These are phyloP conservation scores for Spermophilus dauricus DNA, from an alignment of 2,113 vertebrate genomes.

Conservation along the genomic window DNA sequence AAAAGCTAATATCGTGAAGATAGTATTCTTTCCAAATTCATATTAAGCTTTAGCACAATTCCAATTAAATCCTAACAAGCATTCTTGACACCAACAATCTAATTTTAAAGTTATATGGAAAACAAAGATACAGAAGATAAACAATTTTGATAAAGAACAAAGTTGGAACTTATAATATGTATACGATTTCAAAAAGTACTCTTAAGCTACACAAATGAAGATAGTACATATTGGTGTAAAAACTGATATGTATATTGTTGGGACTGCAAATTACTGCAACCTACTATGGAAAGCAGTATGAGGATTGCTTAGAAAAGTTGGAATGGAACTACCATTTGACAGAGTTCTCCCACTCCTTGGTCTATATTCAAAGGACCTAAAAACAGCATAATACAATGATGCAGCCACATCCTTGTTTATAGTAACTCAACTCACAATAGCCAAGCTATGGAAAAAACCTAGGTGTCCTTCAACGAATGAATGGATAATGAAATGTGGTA, in stretches of 20 bases:
- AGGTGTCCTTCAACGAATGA: no score
- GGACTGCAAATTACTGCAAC: no score
- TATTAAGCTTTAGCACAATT: neutral
- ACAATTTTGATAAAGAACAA: slow-evolving; percentile 13
- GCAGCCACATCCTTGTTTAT: no score
- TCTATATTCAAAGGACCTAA: no score
- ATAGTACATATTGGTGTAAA: neutral
- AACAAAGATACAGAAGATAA: neutral
- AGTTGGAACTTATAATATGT: neutral
- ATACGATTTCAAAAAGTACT: slow-evolving; percentile 1
- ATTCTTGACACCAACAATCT: neutral
- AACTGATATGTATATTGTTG: neutral
- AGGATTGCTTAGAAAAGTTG: no score
- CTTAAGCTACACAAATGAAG: neutral
- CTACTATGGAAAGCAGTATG: no score
- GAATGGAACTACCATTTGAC: no score
- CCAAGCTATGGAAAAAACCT: no score
- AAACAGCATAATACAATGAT: no score
- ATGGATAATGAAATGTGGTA: no score
- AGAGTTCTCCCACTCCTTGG: no score
- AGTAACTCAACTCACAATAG: no score
- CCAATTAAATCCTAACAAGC: slow-evolving; percentile 6
- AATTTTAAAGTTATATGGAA: slow-evolving; percentile 25
- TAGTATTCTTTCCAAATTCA: neutral
- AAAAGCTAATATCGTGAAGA: neutral